These are phyloP conservation scores for Cochlearius cochlearius DNA, from an alignment of 2,113 vertebrate species.

Conservation along the genomic window DNA sequence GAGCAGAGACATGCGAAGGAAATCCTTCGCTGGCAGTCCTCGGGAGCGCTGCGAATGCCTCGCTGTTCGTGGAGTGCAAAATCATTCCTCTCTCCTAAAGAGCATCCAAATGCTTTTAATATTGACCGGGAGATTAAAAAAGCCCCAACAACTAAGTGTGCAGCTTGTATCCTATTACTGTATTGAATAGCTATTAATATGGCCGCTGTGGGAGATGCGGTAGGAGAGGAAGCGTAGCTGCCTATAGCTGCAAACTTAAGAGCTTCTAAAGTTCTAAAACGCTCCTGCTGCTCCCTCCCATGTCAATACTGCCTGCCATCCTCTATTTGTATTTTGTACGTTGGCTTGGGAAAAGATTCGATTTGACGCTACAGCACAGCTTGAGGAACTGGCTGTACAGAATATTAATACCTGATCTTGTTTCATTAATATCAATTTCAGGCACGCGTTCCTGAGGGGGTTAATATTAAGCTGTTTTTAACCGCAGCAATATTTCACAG, in stretches of 20 bases:
- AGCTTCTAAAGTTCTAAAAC: not conserved
- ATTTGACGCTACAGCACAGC: slow-evolving; percentile 25
- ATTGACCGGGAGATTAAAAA: slow-evolving; percentile 39
- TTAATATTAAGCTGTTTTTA: slow-evolving; percentile 57
- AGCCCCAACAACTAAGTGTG: not conserved
- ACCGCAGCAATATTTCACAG: slow-evolving; percentile 13
- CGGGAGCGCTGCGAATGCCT: not conserved
- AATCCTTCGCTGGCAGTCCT: not conserved
- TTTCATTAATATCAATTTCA: slow-evolving; percentile 55
- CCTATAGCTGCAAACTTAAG: not conserved
- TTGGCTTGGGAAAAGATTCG: not conserved
- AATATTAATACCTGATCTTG: slow-evolving; percentile 50
- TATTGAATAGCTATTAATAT: slow-evolving; percentile 44
- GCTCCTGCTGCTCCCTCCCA: not conserved
- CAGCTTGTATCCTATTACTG: slow-evolving; percentile 8
- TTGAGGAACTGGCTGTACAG: slow-evolving; percentile 21
- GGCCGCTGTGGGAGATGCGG: not conserved
- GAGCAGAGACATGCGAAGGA: not conserved
- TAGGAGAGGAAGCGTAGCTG: not conserved
- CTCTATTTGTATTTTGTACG: not conserved
- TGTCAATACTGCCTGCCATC: not conserved
- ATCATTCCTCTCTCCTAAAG: slow-evolving; percentile 9
- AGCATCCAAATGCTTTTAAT: slow-evolving; percentile 45
- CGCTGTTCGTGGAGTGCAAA: not conserved
- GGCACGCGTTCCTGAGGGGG: slow-evolving; percentile 16